Evolutionary conservation across 2,797 vertebrate species (phyloP), one percentile per base, ranked within the genome.

Genomic region (Merluccius polli): DNA sequence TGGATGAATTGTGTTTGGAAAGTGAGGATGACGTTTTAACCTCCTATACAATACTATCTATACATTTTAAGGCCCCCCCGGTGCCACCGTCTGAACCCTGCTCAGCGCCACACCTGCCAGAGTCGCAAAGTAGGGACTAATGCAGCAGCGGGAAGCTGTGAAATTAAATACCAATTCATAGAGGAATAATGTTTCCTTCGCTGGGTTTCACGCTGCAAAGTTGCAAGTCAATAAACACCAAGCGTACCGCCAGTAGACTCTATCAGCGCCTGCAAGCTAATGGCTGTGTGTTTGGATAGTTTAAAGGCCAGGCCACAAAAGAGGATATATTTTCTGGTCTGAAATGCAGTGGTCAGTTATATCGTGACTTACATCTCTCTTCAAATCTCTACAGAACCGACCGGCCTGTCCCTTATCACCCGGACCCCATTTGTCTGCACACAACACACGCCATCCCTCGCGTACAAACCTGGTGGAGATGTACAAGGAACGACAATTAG

Each of bases 31-130:
- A 84, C 82, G 83, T 83, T 77, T 80, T 84, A 83, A 89, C 87
- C 84, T 91, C 83, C 87, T 75, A 78, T 79, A 82, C 83, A 69
- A 71, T 84, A 83, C 84, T 87, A 81, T 78, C 77, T 79, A 78
- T 83, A 86, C 81, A 85, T 89, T 84, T 84, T 88, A 84, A 75
- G 83, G 80, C 65, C 73, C 44, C 31, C 73, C 21, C n/a, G n/a
- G n/a, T n/a, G n/a, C n/a, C n/a, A n/a, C n/a, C n/a, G n/a, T n/a
- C n/a, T n/a, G n/a, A n/a, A n/a, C n/a, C n/a, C n/a, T n/a, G n/a
- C n/a, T n/a, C 6, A 38, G 75, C 41, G 33, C 86, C 87, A 83
- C 82, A 69, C 77, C 21, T 24, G n/a, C 52, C 10, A 9, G 59
- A 5, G 13, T 3, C 41, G 4, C 13, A 16, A 4, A 16, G 12